Base-by-base conservation (phyloP, 2,113 vertebrate genomes). In the Blennius ocellaris region DNA sequence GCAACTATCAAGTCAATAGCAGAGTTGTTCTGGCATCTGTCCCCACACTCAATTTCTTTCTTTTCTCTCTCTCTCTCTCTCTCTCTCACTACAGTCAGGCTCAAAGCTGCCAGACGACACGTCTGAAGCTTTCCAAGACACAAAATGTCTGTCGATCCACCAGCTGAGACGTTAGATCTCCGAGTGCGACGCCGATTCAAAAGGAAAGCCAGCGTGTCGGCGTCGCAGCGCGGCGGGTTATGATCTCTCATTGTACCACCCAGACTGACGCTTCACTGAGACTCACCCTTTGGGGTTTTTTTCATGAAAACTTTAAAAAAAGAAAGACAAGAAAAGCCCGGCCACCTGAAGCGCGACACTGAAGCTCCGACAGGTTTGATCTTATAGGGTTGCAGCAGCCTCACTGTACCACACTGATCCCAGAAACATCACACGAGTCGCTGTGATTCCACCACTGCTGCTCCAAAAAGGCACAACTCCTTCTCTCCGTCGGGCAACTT, bases 1-100 rank as follows among this genome's bases (percentile, higher is more conserved):
- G 91, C 71, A 92, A 92, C 91, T 85, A 86, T 90, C 82, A 77
- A 89, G 87, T 90, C 87, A 90, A 91, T 87, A 85, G 87, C 86
- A 12, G 74, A 88, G 74, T 80, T 67, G 76, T 78, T 84, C 89
- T 90, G 87, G 86, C 84, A 84, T 87, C 81, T 82, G 89, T 90
- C 86, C 79, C 76, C 65, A 59, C 84, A 67, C 73, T 76, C 71
- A 82, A 87, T 83, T 85, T 62, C 55, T 16, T 51, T 17, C 71
- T 55, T 30, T 4, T 30, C 21, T 30, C 21, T 30, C 21, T 30
- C 21, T 30, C 21, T 30, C 21, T 30, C 21, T 30, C 21, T 4
- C 21, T 30, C 21, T 30, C 21, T 4, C 21, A 2, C 83, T 86
- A 87, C 85, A 89, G 78, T 78, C 69, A 73, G 64, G 75, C 86